phyloP scores from a whole-genome alignment of 2,113 vertebrate genomes.

The Holacanthus passer region DNA sequence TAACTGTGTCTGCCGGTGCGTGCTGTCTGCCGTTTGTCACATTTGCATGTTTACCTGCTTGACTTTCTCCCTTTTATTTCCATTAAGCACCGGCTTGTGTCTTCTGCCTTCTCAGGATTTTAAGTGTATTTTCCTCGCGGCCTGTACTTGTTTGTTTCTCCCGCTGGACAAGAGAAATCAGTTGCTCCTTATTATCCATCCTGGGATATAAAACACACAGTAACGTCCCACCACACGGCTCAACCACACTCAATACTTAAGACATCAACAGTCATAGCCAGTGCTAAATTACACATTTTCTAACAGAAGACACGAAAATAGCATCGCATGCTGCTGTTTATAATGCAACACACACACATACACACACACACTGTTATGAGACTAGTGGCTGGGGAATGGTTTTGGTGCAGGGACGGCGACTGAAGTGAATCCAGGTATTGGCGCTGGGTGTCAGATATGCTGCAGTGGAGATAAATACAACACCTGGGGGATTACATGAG shows the following conservation, averaged over 20 bases:
- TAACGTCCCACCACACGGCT: slow-evolving; percentile 12
- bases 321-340: slow-evolving; percentile 23
- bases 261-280: slow-evolving; percentile 31
- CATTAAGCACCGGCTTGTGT: slow-evolving; percentile 7
- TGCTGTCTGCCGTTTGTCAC: slow-evolving; percentile 45
- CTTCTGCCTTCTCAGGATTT: not conserved
- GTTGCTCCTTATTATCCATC: slow-evolving; percentile 57
- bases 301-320: slow-evolving; percentile 31
- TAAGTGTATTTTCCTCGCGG: not conserved
- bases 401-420: slow-evolving; percentile 78
- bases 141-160: slow-evolving; percentile 43
- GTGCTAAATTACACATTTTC: slow-evolving; percentile 42
- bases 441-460: slow-evolving; percentile 81
- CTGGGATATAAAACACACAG: not conserved
- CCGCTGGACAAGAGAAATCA: too few species aligned
- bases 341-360: slow-evolving; percentile 35
- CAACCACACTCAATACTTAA: slow-evolving; percentile 30
- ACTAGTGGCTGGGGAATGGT: slow-evolving; percentile 73
- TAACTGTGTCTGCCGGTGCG: slow-evolving; percentile 15
- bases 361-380: slow-evolving; percentile 33
- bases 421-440: slow-evolving; percentile 85
- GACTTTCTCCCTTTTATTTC: slow-evolving; percentile 21
- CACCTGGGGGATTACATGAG: slow-evolving; percentile 84
- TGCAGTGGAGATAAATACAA: slow-evolving; percentile 86
- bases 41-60: slow-evolving; percentile 48